Evolutionary conservation across 37 sponge, comb jelly and placozoan genomes (phyloP).

Genomic region (Dysidea cf. avara): DNA sequence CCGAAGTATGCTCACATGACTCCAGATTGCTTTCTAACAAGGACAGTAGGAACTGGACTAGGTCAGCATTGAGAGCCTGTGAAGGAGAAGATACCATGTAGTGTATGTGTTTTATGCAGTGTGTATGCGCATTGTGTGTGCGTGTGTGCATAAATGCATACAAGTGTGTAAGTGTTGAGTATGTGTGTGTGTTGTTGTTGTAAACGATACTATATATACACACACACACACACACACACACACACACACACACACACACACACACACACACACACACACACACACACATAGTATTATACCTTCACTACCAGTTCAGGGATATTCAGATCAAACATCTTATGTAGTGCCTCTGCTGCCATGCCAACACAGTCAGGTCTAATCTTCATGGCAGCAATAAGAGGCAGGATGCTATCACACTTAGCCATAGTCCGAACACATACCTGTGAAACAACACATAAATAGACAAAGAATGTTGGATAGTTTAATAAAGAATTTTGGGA

Average conservation of each 20-base stretch:
- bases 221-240: background rate
- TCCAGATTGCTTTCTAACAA: constrained; percentile 79
- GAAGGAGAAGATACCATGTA: background rate
- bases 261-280: no score
- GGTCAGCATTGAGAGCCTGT: constrained; percentile 81
- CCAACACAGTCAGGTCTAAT: constrained; percentile 68
- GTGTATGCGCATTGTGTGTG: background rate
- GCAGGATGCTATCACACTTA: constrained; percentile 66
- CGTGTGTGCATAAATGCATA: no score
- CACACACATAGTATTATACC: no score
- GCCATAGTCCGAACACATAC: constrained; percentile 90
- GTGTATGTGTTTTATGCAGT: no score
- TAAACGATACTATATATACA: no score
- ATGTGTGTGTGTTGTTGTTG: background rate
- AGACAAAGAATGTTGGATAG: background rate
- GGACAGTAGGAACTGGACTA: constrained; percentile 81
- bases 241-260: background rate
- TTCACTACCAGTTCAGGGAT: constrained; percentile 75
- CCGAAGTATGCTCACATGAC: constrained; percentile 83
- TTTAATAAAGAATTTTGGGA: background rate
- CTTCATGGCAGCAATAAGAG: constrained; percentile 92
- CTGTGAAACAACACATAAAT: constrained; percentile 43
- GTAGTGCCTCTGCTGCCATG: constrained; percentile 68
- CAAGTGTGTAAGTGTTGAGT: no score
- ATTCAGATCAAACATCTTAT: constrained; percentile 68